These are phyloP conservation scores for Suricata suricatta DNA, from an alignment of 2,113 vertebrate genomes.

Conservation along the genomic window DNA sequence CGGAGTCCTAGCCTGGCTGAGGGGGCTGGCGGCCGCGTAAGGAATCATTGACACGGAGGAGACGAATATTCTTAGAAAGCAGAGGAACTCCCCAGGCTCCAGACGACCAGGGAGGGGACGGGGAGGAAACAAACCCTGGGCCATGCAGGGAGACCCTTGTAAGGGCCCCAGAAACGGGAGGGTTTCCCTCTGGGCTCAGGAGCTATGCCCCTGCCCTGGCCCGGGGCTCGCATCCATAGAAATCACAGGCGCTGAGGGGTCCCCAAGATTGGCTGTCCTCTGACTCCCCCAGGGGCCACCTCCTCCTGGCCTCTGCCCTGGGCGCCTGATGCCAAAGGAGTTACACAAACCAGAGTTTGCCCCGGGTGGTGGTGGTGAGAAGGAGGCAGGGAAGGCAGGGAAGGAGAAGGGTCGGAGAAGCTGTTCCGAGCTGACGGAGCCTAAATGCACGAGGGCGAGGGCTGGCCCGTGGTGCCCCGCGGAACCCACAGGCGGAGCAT, in stretches of 20 bases:
- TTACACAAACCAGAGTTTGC: neutral
- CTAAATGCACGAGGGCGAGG: accelerated
- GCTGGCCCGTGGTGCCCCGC: accelerated
- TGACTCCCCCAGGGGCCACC: neutral
- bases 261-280: neutral
- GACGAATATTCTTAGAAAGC: neutral
- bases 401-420: neutral
- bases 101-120: neutral
- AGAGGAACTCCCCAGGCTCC: neutral
- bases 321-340: neutral
- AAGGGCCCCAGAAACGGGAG: neutral
- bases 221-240: accelerated
- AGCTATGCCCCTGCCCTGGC: neutral
- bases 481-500: neutral
- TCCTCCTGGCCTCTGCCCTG: neutral
- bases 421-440: accelerated
- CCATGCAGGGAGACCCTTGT: neutral
- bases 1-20: neutral
- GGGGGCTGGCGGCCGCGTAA: accelerated
- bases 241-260: accelerated
- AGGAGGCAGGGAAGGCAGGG: neutral
- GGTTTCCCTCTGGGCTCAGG: neutral
- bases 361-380: accelerated
- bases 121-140: neutral
- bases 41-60: neutral